phyloP scores from a whole-genome alignment of 2,113 vertebrate genomes.

The Urocynchramus pylzowi region DNA sequence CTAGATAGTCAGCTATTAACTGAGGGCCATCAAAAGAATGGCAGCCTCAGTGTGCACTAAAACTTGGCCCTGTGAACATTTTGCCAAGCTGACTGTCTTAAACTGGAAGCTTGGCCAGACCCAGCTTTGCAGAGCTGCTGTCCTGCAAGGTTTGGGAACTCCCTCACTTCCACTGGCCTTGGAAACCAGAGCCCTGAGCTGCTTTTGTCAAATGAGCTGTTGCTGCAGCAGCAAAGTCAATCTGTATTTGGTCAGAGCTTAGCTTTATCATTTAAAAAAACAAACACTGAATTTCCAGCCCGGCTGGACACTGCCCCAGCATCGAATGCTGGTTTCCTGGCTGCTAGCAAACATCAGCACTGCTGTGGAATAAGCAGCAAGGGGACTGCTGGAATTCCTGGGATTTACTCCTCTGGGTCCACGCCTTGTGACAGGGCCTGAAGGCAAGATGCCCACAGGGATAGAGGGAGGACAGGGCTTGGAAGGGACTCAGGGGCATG shows the following conservation, averaged over 20 bases:
- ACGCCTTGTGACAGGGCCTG: accelerated
- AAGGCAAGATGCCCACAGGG: background rate
- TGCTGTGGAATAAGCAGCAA: background rate
- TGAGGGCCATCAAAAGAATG: background rate
- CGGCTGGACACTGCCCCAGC: conserved; percentile 14
- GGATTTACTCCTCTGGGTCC: background rate
- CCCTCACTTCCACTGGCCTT: background rate
- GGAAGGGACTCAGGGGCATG: background rate
- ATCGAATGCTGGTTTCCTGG: conserved; percentile 37
- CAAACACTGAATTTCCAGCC: conserved; percentile 35
- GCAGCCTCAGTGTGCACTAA: background rate
- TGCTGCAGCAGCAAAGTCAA: background rate
- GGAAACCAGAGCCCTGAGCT: background rate
- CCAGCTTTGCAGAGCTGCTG: background rate
- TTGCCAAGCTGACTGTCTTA: background rate
- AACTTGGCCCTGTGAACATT: background rate
- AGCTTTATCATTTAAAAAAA: conserved; percentile 35
- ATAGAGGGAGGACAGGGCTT: background rate
- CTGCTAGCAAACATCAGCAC: background rate
- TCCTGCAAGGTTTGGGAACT: background rate
- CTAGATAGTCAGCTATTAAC: background rate
- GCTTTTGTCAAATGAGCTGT: background rate
- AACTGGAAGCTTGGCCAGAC: background rate
- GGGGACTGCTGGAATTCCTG: background rate
- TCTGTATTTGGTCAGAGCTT: conserved; percentile 41